Conservation (phyloP, 2,797 vertebrate genomes). For the Darevskia mixta region DNA sequence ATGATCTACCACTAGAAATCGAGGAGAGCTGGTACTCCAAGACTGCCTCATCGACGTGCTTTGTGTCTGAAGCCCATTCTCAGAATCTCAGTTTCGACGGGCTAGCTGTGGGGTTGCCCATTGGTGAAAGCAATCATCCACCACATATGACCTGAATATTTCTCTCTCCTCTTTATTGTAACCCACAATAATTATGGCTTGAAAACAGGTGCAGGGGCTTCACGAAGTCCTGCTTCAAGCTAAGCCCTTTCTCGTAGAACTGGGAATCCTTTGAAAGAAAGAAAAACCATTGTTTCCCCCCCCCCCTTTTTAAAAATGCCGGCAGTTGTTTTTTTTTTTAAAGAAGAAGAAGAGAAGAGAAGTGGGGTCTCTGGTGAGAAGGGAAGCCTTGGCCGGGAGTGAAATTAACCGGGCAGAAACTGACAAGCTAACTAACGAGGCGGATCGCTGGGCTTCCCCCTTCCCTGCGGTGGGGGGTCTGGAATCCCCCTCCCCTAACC, state of each 20-base stretch:
- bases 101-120: background rate
- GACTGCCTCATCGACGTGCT: no score
- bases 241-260: background rate
- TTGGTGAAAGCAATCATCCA: background rate
- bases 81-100: no score
- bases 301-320: no score
- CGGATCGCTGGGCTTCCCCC: background rate
- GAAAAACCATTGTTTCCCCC: background rate
- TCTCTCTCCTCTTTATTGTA: background rate
- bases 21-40: no score
- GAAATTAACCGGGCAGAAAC: background rate
- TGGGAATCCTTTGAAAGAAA: background rate
- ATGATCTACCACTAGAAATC: no score
- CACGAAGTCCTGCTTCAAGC: background rate
- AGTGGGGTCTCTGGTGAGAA: background rate
- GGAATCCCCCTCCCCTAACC: background rate
- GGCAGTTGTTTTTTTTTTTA: no score
- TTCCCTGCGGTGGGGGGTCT: no score
- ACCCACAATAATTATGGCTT: background rate
- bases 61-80: background rate
- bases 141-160: background rate
- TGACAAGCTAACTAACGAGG: background rate
- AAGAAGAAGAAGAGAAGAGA: no score
- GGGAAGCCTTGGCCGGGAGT: background rate
- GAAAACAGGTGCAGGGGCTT: background rate